Base-by-base conservation (phyloP, 2,888 invertebrate genomes). In the Steinernema carpocapsae region DNA sequence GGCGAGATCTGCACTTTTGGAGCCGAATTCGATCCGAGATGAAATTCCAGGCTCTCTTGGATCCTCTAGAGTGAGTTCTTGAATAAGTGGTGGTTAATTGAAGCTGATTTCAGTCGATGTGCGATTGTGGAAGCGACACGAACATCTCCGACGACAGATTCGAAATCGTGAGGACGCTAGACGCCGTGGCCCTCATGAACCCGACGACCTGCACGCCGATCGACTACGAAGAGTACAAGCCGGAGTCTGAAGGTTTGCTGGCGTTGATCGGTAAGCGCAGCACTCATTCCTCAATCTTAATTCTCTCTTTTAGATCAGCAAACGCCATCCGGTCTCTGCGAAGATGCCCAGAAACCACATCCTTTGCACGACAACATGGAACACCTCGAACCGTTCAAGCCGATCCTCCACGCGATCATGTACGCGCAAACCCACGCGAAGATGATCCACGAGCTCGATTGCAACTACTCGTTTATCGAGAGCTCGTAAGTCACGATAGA, bases 401-500 rank as follows among this genome's bases (percentile, higher is more conserved):
- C 64, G 10, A 64, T 64, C 29, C 64, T 64, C 1, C 64, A 64
- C 17, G 29, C 64, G 12, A 64, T 64, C 37, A 26, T 26, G 2
- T 64, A 64, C 32, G 29, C 64, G 3, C 29, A 64, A 29, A 32
- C 22, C 32, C 64, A 64, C 17, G 12, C 64, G 14, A 64, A 29
- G 32, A 64, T 64, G 64, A 2, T 64, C 1, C 3, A 32, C 32
- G 64, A 64, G 17, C 14, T 64, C 1, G 14, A 29, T 32, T 17
- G 32, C 32, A 64, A 64, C 26, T 64, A 64, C 14, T 26, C 64
- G 2, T 64, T 32, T 32, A 64, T 64, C 64, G 64, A 64, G 32
- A 64, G n/a, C n/a, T 12, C 10, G 32, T 64, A 32, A 64, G 1
- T 12, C 10, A 37, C n/a, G n/a, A n/a, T n/a, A n/a, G n/a, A 37